Base-by-base conservation (phyloP, 2,797 vertebrate species). In the Catostomus latipinnis region DNA sequence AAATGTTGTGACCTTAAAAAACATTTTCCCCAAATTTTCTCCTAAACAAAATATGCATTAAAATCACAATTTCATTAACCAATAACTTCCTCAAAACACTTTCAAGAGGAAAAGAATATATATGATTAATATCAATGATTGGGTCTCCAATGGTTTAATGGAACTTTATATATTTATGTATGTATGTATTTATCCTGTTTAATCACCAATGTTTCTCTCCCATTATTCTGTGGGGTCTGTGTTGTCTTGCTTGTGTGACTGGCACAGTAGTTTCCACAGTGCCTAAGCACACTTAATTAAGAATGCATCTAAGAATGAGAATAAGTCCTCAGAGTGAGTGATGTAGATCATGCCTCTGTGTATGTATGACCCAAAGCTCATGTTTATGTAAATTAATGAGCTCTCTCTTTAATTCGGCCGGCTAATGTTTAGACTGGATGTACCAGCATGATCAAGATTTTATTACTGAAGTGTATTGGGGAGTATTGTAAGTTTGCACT, bases 401-500 rank as follows among this genome's bases (percentile, higher is more conserved):
- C 77, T 69, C 22, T 66, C 49, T 7, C 5, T 60, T 14, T 61
- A 52, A 79, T 75, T 22, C 18, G 1, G 14, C 54, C 57, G 1
- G 68, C 50, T 78, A 78, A 75, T 82, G 45, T 50, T 61, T 71
- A 78, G 66, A 78, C 60, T 78, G 74, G 11, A 76, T 60, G 65
- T 62, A 60, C 48, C 46, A 53, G 22, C 71, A 78, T 78, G 78
- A 81, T 82, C 76, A 43, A 22, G 45, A 80, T 63, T 62, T 54
- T 70, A 89, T 86, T 87, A 90, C 86, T 88, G 78, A 81, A 86
- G 34, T 81, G 56, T 82, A 83, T 72, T 78, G 65, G 34, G 34
- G 34, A 78, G 53, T 65, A 49, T 61, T 63, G 62, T 70, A 72
- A 76, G 72, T 84, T 66, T 76, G 68, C 10, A 3, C 34, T 34